Base-by-base conservation (phyloP, 2,888 invertebrate genomes). In the Cataglyphis rosenhaueri region DNA sequence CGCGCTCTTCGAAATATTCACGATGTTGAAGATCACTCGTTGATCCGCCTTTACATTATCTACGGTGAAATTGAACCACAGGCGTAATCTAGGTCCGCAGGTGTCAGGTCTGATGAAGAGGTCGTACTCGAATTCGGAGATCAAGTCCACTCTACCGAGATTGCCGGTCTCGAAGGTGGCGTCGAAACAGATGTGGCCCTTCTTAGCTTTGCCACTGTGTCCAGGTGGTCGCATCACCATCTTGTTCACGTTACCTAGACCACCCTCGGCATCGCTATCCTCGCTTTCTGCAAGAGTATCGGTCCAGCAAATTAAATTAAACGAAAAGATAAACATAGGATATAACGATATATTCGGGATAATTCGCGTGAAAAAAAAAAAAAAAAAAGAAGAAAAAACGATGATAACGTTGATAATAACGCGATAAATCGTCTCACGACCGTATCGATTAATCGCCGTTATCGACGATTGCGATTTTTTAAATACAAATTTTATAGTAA, bases 61-160 rank as follows among this genome's bases (percentile, higher is more conserved):
- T 55, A 99, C 99, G 0, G 99, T 98, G 93, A 99, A 99, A 95
- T 99, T 99, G 95, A 99, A 99, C 99, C 99, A 99, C 90, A 99
- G 97, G 70, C 99, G 96, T 86, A 97, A 96, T 64, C 98, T 96
- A 0, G 99, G 99, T 94, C 98, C 98, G 94, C 99, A 99, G 0
- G 99, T 99, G 94, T 99, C 99, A 0, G 99, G 99, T 62, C 99
- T 96, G 79, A 99, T 97, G 95, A 97, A 99, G 73, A 99, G 96
- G 95, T 99, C 99, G 95, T 99, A 99, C 94, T 99, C 99, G 93
- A 97, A 97, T 92, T 99, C 99, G 8, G 97, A 98, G 90, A 99
- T 96, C 90, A 98, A 96, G 93, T 99, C 99, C 0, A 99, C 99
- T 87, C 98, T 96, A n/a, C 99, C 99, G 74, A 99, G 96, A 95